These are phyloP conservation scores for Spinus olivaceus DNA, from an alignment of 2,797 vertebrate species.

Conservation along the genomic window DNA sequence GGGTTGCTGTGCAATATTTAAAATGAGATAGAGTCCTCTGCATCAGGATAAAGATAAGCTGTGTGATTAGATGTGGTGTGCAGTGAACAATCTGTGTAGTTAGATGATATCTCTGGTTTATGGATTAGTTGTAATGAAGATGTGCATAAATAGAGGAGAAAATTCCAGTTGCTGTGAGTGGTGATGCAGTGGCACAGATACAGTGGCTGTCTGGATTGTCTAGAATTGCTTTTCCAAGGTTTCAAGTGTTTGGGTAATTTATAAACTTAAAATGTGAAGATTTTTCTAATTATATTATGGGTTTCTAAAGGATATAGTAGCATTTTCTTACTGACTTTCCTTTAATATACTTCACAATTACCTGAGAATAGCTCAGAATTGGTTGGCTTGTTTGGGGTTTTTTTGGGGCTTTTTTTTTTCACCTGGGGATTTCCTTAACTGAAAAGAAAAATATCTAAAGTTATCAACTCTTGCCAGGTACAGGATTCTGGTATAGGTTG, in stretches of 20 bases:
- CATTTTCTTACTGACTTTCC: neutral
- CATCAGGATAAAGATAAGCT: neutral
- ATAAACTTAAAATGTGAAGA: neutral
- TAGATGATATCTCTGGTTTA: neutral
- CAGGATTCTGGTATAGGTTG: neutral
- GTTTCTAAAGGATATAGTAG: neutral
- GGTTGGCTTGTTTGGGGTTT: neutral
- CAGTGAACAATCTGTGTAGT: neutral
- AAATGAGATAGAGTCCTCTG: neutral
- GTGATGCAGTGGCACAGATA: neutral
- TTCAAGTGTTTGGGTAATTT: neutral
- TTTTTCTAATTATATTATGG: neutral
- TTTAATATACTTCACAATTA: neutral
- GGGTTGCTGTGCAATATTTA: neutral
- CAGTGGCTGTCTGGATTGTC: neutral
- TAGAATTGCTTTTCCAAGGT: neutral
- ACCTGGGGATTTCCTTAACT: conserved; percentile 18
- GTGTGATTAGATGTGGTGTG: neutral
- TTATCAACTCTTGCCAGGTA: neutral
- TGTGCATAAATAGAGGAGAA: neutral
- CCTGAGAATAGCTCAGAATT: neutral
- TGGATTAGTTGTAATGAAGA: neutral
- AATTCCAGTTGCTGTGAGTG: neutral
- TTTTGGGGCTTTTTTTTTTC: neutral
- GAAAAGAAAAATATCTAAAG: neutral